phyloP scores from a whole-genome alignment of 30 jellyfish, hydroid and myxozoan genomes.

The Sanderia malayensis region DNA sequence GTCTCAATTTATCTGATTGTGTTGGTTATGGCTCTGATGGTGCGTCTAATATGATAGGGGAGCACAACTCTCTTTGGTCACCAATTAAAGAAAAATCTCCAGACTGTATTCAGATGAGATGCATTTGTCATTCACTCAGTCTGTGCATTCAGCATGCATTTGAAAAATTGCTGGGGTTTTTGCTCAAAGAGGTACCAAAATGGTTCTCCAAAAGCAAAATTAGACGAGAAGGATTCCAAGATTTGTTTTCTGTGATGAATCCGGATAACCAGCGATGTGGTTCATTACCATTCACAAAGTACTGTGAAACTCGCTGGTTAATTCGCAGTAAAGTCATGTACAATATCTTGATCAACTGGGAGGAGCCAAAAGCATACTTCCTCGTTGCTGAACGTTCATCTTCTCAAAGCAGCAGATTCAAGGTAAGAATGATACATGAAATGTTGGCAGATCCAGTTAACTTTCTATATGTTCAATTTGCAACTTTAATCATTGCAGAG shows the following conservation, averaged over 20 bases:
- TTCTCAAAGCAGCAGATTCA: slow-evolving; percentile 6
- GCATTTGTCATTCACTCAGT: neutral
- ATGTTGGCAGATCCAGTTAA: slow-evolving; percentile 31
- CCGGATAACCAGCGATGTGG: slow-evolving; percentile 23
- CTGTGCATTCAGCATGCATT: slow-evolving; percentile 36
- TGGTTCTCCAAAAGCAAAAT: neutral
- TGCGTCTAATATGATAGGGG: slow-evolving; percentile 36
- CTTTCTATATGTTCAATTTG: slow-evolving; percentile 29
- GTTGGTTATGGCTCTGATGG: slow-evolving; percentile 15
- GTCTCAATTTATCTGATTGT: neutral
- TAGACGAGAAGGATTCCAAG: neutral
- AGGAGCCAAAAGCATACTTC: slow-evolving; percentile 38
- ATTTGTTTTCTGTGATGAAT: slow-evolving; percentile 24
- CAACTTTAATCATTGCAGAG: neutral
- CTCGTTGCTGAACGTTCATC: slow-evolving; percentile 23
- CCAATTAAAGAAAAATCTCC: slow-evolving; percentile 28
- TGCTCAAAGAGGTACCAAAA: slow-evolving; percentile 8
- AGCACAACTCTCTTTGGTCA: slow-evolving; percentile 43
- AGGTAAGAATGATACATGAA: slow-evolving; percentile 26
- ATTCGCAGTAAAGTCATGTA: slow-evolving; percentile 48
- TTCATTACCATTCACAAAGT: slow-evolving; percentile 37
- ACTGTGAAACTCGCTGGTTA: slow-evolving; percentile 37
- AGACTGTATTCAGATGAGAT: slow-evolving; percentile 1
- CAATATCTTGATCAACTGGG: slow-evolving; percentile 44
- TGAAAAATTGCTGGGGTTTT: slow-evolving; percentile 25